phyloP scores from a whole-genome alignment of 1,140 invertebrate species.

The Chironomus striatipennis region DNA sequence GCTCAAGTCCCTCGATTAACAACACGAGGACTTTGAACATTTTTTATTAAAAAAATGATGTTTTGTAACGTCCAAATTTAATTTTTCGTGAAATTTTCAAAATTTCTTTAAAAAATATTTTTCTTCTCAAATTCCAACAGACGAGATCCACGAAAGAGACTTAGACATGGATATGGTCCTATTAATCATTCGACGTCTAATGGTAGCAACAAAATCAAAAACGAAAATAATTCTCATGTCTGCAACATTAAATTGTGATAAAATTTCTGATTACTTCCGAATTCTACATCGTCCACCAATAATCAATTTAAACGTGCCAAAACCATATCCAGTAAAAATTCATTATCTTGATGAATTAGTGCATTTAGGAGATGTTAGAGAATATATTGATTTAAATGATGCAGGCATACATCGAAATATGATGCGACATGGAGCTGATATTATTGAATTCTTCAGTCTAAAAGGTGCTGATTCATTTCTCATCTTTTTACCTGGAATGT shows the following conservation, averaged over 20 bases:
- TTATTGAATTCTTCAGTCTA: conserved; percentile 44
- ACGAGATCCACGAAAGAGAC: conserved; percentile 93
- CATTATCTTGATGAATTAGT: background rate
- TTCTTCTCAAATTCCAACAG: no score
- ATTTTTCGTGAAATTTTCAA: no score
- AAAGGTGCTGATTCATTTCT: conserved; percentile 64
- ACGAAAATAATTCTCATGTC: conserved; percentile 83
- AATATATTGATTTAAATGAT: conserved; percentile 38
- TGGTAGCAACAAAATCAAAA: conserved; percentile 57
- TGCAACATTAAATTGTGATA: conserved; percentile 66
- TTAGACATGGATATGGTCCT: conserved; percentile 88
- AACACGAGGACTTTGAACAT: no score
- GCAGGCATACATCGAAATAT: conserved; percentile 46
- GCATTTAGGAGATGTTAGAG: background rate
- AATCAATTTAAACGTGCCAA: background rate
- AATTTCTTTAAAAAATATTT: no score
- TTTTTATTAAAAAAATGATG: no score
- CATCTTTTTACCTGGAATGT: conserved; percentile 79
- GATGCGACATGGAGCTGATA: conserved; percentile 49
- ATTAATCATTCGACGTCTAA: conserved; percentile 70
- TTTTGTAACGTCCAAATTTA: no score
- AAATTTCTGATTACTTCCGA: conserved; percentile 67
- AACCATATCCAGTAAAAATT: background rate
- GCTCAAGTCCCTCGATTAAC: no score
- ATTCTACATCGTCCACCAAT: background rate